Evolutionary conservation across 2,797 vertebrate genomes (phyloP), one percentile per base, ranked within the genome.

Genomic region (Malacoctenus gilli): DNA sequence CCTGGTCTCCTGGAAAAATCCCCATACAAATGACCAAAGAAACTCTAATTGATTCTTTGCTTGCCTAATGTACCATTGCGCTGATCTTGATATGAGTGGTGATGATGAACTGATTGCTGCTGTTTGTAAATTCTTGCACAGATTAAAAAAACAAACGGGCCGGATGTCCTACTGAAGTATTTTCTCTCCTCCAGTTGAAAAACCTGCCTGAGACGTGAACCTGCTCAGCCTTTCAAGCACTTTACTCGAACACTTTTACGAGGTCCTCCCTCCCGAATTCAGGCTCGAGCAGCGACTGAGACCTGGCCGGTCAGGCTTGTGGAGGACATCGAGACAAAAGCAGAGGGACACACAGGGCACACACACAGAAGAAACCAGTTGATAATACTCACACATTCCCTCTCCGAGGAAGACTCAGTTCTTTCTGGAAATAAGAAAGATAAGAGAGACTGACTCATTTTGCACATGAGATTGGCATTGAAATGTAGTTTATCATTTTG

Each of bases 391-490:
- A 90, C 91, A 91, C 53, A 60, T 89, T 92, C 78, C 89, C 89
- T 66, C 90, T 84, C 28, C 91, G 89, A 64, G 91, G 90, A 75
- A 92, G 89, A 77, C 89, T 91, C 79, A 91, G 72, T 68, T 92
- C 91, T 74, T 92, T 92, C 91, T 92, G 53, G 4, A 84, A 82
- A 13, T 39, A 46, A 85, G n/a, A 66, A 13, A 80, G 13, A 75
- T 19, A 37, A n/a, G 8, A 55, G 47, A 63, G 8, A 31, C 21
- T 53, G 3, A 32, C 34, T 49, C 14, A 28, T 28, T 14, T 36
- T 14, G 8, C n/a, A 43, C 19, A 51, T 25, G 12, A 22, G n/a
- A 28, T 52, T 8, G 66, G 28, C 21, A 52, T 49, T 59, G 14
- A 38, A 55, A 47, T 59, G 21, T 19, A 69, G 19, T 54, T 49